A percentile compares a stretch with the other conserved stretches of the same genome.
Evolutionary conservation across 2,888 invertebrate genomes (phyloP).

Genomic region (Papilio gigon): DNA sequence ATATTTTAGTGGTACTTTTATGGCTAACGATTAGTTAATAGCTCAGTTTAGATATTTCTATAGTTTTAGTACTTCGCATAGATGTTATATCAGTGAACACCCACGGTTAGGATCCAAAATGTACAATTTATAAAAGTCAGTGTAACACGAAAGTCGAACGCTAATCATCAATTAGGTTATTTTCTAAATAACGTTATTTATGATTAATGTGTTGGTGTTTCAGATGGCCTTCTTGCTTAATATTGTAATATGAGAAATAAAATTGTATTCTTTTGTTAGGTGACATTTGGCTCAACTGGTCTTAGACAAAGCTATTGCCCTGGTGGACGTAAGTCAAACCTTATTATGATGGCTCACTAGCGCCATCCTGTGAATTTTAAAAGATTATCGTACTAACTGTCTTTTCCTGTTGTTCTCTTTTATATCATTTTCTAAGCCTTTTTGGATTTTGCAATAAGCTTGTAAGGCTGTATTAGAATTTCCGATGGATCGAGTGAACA

Average conservation of each 20-base stretch:
- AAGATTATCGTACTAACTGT: no score
- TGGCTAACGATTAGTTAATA: no score
- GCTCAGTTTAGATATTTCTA: neutral
- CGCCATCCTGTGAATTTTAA: no score
- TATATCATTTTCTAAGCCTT: no score
- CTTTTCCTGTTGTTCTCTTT: no score
- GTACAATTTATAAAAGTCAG: neutral
- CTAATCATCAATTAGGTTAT: slow-evolving; percentile 21
- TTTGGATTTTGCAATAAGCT: no score
- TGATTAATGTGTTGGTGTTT: slow-evolving; percentile 15
- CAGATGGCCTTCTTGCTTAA: slow-evolving; percentile 8
- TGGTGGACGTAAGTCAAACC: no score
- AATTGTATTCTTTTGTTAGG: neutral
- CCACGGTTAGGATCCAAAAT: neutral
- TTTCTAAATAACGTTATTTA: slow-evolving; percentile 21
- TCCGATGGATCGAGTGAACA: no score
- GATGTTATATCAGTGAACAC: neutral
- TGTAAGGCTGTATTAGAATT: no score
- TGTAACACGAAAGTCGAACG: slow-evolving; percentile 13
- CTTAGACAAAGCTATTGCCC: no score
- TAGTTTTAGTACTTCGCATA: neutral
- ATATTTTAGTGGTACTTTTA: no score
- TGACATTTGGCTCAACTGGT: neutral
- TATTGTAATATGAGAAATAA: neutral
- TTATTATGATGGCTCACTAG: no score